Evolutionary conservation across 1,140 invertebrate genomes (phyloP).

Genomic region (Phymorhynchus buccinoides): DNA sequence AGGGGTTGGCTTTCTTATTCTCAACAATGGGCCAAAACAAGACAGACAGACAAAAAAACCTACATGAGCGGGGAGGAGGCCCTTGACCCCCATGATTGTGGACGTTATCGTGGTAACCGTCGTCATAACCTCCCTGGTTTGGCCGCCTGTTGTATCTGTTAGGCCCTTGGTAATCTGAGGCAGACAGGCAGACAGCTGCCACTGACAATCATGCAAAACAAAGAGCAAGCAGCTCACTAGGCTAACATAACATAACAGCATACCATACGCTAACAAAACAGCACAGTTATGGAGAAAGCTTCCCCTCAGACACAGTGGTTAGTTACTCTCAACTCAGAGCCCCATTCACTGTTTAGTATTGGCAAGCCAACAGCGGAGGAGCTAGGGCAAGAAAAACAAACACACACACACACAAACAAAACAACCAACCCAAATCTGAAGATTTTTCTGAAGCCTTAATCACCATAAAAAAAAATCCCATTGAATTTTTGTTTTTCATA

Average conservation of each 20-base stretch:
- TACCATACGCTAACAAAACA: not conserved
- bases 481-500: no score
- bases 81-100: conserved; percentile 19
- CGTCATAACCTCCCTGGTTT: conserved; percentile 32
- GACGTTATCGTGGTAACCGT: conserved; percentile 23
- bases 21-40: no score
- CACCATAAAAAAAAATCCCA: no score
- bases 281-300: not conserved
- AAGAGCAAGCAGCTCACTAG: conserved; percentile 5
- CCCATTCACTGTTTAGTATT: not conserved
- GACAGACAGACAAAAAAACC: conserved; percentile 19
- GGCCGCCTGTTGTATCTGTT: conserved; percentile 32
- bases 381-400: no score
- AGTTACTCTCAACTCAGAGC: not conserved
- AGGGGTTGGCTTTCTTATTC: no score
- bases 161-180: conserved; percentile 28
- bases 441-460: no score
- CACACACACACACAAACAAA: no score
- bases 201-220: conserved; percentile 14
- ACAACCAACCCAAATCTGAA: no score
- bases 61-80: conserved; percentile 33
- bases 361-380: not conserved
- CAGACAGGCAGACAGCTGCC: conserved; percentile 20
- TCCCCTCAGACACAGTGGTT: no score
- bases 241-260: not conserved